Percentiles rank a stretch among this genome's conserved stretches.
These are phyloP conservation scores for Pangasius djambal DNA, from an alignment of 2,797 vertebrate genomes.

Conservation along the genomic window DNA sequence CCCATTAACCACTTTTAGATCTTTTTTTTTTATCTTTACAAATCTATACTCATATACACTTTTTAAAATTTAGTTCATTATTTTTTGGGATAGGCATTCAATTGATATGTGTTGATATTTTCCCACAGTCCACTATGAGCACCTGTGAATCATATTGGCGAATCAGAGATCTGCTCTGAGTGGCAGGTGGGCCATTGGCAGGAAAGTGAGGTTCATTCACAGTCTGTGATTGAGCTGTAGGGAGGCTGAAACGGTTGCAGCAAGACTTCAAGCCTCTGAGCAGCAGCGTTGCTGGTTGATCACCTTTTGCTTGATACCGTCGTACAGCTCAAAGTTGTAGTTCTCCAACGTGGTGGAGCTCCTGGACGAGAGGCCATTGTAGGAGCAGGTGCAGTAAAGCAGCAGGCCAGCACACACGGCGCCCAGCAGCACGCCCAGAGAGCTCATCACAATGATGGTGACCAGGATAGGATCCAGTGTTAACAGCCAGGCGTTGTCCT, in stretches of 20 bases:
- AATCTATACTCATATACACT: slow-evolving; percentile 70
- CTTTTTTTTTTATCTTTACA: slow-evolving; percentile 67
- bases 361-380: slow-evolving; percentile 88
- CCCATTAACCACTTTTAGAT: slow-evolving; percentile 66
- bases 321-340: slow-evolving; percentile 98
- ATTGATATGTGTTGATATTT: slow-evolving; percentile 79
- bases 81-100: slow-evolving; percentile 70
- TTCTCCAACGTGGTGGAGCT: slow-evolving; percentile 97
- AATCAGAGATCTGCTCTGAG: slow-evolving; percentile 42
- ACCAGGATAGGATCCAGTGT: slow-evolving; percentile 95
- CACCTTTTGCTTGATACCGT: slow-evolving; percentile 97
- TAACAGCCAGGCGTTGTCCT: slow-evolving; percentile 93
- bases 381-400: slow-evolving; percentile 95
- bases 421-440: slow-evolving; percentile 89
- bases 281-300: slow-evolving; percentile 98
- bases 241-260: slow-evolving; percentile 17
- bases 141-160: slow-evolving; percentile 33
- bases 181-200: slow-evolving; percentile 31
- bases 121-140: slow-evolving; percentile 55
- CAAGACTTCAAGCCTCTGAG: slow-evolving; percentile 86
- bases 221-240: slow-evolving; percentile 32
- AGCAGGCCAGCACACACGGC: slow-evolving; percentile 92
- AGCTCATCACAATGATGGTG: slow-evolving; percentile 98
- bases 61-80: slow-evolving; percentile 55
- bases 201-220: slow-evolving; percentile 44